phyloP scores from a whole-genome alignment of 2,888 invertebrate genomes.

The Nymphalis polychloros region DNA sequence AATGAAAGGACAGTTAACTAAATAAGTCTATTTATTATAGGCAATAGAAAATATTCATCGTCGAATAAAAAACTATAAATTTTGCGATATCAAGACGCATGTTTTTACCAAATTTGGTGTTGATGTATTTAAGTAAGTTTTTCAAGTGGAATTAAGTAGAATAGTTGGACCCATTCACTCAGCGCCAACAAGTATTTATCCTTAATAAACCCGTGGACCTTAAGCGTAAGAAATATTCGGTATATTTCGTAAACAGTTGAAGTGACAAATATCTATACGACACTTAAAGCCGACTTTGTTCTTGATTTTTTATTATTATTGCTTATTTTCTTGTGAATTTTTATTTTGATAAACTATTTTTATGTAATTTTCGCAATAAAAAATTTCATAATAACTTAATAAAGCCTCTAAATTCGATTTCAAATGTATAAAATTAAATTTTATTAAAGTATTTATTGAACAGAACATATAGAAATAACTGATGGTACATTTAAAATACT shows the following conservation, averaged over 20 bases:
- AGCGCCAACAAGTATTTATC: slow-evolving; percentile 29
- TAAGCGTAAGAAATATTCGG: slow-evolving; percentile 30
- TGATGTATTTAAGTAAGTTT: slow-evolving; percentile 18
- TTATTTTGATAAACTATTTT: not conserved
- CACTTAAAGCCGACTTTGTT: not conserved
- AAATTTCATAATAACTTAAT: no score
- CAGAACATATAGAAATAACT: not conserved
- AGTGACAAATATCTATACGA: slow-evolving; percentile 11
- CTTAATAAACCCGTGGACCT: slow-evolving; percentile 36
- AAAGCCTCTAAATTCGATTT: no score
- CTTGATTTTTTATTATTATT: not conserved
- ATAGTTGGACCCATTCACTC: slow-evolving; percentile 29
- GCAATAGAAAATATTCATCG: not conserved
- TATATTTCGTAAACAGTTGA: slow-evolving; percentile 25
- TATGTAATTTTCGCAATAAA: no score
- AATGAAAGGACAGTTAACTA: no score
- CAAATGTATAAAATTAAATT: not conserved
- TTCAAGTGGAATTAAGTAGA: slow-evolving; percentile 21
- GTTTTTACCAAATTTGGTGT: slow-evolving; percentile 10
- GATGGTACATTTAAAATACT: not conserved
- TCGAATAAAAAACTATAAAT: not conserved
- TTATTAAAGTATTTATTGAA: not conserved
- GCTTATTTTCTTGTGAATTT: no score
- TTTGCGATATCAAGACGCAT: not conserved
- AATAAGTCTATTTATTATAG: no score